Base-by-base conservation (phyloP, 2,797 vertebrate species). In the Anas flavirostris region DNA sequence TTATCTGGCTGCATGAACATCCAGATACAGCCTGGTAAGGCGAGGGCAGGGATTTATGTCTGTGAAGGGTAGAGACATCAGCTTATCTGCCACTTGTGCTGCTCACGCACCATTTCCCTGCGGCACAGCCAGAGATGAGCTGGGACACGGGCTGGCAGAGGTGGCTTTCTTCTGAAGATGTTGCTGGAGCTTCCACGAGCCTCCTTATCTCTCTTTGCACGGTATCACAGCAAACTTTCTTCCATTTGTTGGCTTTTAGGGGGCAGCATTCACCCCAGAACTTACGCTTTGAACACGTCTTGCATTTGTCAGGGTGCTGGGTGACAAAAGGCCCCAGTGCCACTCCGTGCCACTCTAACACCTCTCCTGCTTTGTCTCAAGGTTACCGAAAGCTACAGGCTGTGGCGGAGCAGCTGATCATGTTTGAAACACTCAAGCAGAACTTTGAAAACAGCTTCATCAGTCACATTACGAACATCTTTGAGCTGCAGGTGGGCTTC, bases 341-440 rank as follows among this genome's bases (percentile, higher is more conserved):
- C 0, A 0, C 25, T 72, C 58, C 9, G 0, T 25, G 10, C 8
- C 19, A 0, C 0, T 25, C 48, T 50, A 2, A 28, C 5, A 31
- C 14, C 15, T 19, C 70, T 56, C 7, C 22, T 56, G 39, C 29
- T 48, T 43, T 4, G 1, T 11, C 52, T 33, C 12, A 1, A 95
- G 91, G 77, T 41, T 95, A 94, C 53, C 25, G 80, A 55, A 96
- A 96, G 41, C 82, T 97, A 39, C 96, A 97, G 79, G 53, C 79
- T 0, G 96, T 97, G 67, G 93, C 95, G 5, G 96, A 97, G 81
- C 96, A 97, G 83, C 86, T 96, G 59, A 96, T 96, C 83, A 56
- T 92, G 77, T 97, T 97, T 70, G 94, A 97, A 88, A 97, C 67
- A 2, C 85, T 97, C 81, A 93, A 94, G 85, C 95, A 97, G 90